Conservation (phyloP, 2,113 vertebrate species). For the Macaca mulatta region DNA sequence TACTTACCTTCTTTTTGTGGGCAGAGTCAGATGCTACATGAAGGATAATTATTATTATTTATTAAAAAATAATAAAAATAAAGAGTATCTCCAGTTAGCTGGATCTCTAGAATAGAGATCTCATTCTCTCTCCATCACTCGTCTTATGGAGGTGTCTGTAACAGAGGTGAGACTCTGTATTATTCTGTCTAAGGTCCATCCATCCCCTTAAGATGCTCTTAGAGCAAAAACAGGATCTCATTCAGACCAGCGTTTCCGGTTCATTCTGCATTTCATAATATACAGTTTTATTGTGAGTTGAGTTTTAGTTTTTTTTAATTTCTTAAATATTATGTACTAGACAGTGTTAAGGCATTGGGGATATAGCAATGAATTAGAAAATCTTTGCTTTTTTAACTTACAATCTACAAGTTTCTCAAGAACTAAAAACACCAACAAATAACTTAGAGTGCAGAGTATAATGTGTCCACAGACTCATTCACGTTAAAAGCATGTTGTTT, state of each 20-base stretch:
- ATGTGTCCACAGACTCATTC: neutral
- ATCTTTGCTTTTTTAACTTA: neutral
- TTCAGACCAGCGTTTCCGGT: neutral
- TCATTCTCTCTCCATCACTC: slow-evolving; percentile 84
- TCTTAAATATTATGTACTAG: neutral
- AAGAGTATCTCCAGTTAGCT: slow-evolving; percentile 14
- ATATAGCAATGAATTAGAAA: neutral
- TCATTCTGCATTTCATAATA: slow-evolving; percentile 1
- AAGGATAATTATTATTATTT: too few relatives aligned
- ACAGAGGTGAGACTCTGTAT: slow-evolving; percentile 89
- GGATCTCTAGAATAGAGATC: slow-evolving; percentile 21
- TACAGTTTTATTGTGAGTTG: neutral
- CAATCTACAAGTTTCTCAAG: neutral
- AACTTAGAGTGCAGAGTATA: slow-evolving; percentile 13
- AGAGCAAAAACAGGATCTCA: neutral
- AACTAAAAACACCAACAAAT: neutral
- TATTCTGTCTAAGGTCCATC: neutral
- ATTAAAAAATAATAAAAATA: neutral
- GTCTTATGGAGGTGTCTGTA: slow-evolving; percentile 95
- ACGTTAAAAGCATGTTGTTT: neutral
- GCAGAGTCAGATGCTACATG: neutral
- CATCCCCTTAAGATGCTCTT: neutral
- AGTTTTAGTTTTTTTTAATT: neutral
- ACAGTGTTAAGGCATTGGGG: neutral
- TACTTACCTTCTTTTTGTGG: neutral